Conservation (phyloP, 2,797 vertebrate species). For the Ambastaia sidthimunki region DNA sequence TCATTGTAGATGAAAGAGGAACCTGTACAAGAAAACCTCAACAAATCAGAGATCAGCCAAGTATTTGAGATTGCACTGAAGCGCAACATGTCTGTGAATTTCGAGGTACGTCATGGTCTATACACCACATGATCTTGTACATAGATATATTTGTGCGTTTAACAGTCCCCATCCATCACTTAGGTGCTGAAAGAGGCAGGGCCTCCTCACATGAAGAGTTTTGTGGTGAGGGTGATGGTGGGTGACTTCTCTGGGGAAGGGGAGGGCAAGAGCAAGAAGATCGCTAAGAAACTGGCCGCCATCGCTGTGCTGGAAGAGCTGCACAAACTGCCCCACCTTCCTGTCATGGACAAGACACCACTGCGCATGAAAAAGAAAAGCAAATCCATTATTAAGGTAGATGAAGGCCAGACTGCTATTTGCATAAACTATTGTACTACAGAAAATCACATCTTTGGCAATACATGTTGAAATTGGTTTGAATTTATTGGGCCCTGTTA, state of each 20-base stretch:
- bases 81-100: slow-evolving; percentile 97
- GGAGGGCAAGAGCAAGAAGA: slow-evolving; percentile 99
- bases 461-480: no score
- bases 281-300: slow-evolving; percentile 98
- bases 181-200: slow-evolving; percentile 97
- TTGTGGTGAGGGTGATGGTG: slow-evolving; percentile 90
- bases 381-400: slow-evolving; percentile 95
- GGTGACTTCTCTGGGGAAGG: slow-evolving; percentile 94
- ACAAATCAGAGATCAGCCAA: slow-evolving; percentile 99
- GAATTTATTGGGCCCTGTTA: no score
- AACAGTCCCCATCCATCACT: background rate
- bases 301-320: slow-evolving; percentile 90
- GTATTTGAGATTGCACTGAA: slow-evolving; percentile 99
- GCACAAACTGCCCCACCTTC: slow-evolving; percentile 89
- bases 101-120: slow-evolving; percentile 92
- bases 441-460: no score
- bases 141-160: background rate
- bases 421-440: no score
- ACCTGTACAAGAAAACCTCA: slow-evolving; percentile 93
- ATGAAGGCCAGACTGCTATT: background rate
- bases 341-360: slow-evolving; percentile 88
- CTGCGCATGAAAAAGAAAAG: slow-evolving; percentile 99
- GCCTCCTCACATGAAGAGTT: slow-evolving; percentile 98
- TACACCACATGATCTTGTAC: slow-evolving; percentile 74
- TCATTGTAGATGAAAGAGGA: slow-evolving; percentile 89